Conservation (phyloP, 1,140 invertebrate species). For the Temnothorax curvispinosus region DNA sequence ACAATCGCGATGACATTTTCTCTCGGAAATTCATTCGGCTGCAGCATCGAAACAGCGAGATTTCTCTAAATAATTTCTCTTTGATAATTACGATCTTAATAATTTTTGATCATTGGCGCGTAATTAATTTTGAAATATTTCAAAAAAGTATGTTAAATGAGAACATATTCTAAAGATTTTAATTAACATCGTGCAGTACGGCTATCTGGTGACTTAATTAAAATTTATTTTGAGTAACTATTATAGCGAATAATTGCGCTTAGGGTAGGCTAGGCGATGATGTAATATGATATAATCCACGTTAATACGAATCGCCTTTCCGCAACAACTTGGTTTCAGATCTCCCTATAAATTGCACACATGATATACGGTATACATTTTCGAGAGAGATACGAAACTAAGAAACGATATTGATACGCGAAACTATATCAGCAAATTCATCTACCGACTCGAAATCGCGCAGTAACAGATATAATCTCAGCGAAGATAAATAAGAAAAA, state of each 20-base stretch:
- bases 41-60: neutral
- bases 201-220: neutral
- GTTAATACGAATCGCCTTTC: neutral
- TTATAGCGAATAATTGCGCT: neutral
- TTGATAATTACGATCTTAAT: neutral
- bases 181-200: neutral
- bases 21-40: neutral
- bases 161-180: neutral
- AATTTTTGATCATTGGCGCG: neutral
- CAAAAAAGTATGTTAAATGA: neutral
- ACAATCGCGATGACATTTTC: neutral
- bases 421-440: neutral
- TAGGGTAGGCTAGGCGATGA: neutral
- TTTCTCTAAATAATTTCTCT: conserved; percentile 1
- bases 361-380: neutral
- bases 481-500: neutral
- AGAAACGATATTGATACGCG: neutral
- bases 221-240: conserved; percentile 2
- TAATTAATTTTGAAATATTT: conserved; percentile 35
- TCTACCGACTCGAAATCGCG: neutral
- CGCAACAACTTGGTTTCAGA: neutral
- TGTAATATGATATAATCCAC: neutral
- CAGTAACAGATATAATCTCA: neutral
- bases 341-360: neutral
- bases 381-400: neutral